Base-by-base conservation (phyloP, 2,888 invertebrate genomes). In the Drosophila pseudotalamancana region DNA sequence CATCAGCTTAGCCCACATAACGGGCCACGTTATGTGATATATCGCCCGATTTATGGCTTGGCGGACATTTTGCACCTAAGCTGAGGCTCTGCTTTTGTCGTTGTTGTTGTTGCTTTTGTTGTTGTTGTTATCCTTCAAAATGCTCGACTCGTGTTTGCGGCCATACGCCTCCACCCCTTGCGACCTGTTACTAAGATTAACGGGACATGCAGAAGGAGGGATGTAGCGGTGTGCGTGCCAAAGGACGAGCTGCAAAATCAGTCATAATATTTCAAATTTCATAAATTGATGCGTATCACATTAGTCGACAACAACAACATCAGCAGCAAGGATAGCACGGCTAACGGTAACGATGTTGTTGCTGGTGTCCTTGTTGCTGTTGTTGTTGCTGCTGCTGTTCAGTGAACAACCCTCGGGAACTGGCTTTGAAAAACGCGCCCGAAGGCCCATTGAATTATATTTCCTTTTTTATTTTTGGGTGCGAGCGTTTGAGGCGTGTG, bases 211-310 rank as follows among this genome's bases (percentile, higher is more conserved):
- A 25, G 25, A 3, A 9, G 27, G 16, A 25, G 9, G 16, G 37
- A 27, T 14, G 11, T 12, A 4, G 21, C 9, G 25, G 2, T 11
- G 35, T 37, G 35, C n/a, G n/a, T n/a, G n/a, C n/a, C 62, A 42
- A 37, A 67, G 40, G 54, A 49, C 40, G 32, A 49, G 51, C 60
- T 39, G 62, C 74, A 68, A 82, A 88, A 86, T 84, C 86, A 87
- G 85, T 86, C 86, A 86, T 85, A 86, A 86, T 88, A 86, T 86
- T 86, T 86, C 88, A 85, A 88, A 80, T 77, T 86, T 86, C 75
- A 88, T 88, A 88, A 86, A 86, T 88, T 88, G 86, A 85, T 84
- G 86, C 85, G 84, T 79, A 84, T 86, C 86, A 71, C 82, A 84
- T 83, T 84, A 78, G 81, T 70, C 57, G 59, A 31, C 63, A 27